phyloP scores from a whole-genome alignment of 2,888 invertebrate genomes.

The Napeogenes inachia region DNA sequence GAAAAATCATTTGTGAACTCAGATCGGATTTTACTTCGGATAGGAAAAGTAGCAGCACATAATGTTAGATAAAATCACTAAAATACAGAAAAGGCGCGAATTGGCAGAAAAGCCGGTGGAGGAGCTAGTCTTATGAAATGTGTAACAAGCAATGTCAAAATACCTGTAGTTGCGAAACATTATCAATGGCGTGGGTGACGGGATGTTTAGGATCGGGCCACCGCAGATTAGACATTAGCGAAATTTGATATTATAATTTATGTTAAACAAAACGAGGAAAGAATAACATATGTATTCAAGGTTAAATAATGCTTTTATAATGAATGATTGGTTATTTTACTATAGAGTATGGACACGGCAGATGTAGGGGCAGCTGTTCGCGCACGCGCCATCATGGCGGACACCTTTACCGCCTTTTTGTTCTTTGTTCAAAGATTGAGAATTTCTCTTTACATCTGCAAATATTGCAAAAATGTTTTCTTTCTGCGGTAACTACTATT shows the following conservation, averaged over 20 bases:
- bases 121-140: too few species aligned
- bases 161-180: neutral
- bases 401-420: slow-evolving; percentile 39
- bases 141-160: too few species aligned
- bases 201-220: neutral
- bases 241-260: slow-evolving; percentile 10
- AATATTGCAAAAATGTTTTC: slow-evolving; percentile 14
- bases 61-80: too few species aligned
- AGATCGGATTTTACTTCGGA: too few species aligned
- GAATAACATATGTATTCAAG: slow-evolving; percentile 21
- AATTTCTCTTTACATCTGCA: slow-evolving; percentile 31
- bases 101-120: too few species aligned
- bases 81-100: too few species aligned
- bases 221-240: slow-evolving; percentile 1
- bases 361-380: slow-evolving; percentile 43
- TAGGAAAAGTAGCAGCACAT: too few species aligned
- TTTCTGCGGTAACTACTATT: slow-evolving; percentile 3
- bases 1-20: too few species aligned
- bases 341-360: slow-evolving; percentile 30
- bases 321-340: slow-evolving; percentile 19
- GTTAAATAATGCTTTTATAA: slow-evolving; percentile 21
- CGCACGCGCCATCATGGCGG: slow-evolving; percentile 35
- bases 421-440: slow-evolving; percentile 40
- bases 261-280: slow-evolving; percentile 10
- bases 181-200: slow-evolving; percentile 1